Evolutionary conservation across 2,888 invertebrate genomes (phyloP), one percentile per base, ranked within the genome.

Genomic region (Coecobrya sp.): DNA sequence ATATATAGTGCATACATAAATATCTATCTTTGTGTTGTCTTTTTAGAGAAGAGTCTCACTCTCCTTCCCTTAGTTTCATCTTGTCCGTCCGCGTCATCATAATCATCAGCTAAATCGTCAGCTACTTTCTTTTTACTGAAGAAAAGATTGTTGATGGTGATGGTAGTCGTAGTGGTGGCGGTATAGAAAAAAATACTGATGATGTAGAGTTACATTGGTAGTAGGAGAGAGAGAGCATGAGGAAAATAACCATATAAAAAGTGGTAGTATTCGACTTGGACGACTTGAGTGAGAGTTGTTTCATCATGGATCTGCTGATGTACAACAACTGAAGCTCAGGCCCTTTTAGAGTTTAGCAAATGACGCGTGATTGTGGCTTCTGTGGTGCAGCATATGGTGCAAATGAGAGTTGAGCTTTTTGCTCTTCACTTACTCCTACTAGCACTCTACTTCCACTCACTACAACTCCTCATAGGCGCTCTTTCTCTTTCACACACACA

Each of bases 381-480:
- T 93, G 92, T 86, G 93, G 86, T 93, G 93, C 84, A 92, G 93
- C 94, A 94, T 93, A 93, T 94, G 94, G 94, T 94, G 93, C 93
- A 94, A 94, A 94, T 94, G 94, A 94, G 93, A 94, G 89, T 94
- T 93, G 84, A 91, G 89, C 86, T 86, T 93, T 92, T 93, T 91
- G 92, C 93, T 93, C 89, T 86, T 86, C 70, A 88, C 91, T 85
- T 68, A 30, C 55, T 81, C 7, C 81, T 49, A 27, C 79, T n/a
- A 30, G 30, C 81, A 49, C 73, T 76, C 36, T 59, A 79, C 76
- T 59, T 59, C 22, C 70, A 45, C 55, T 86, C 59, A 19, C 65
- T 30, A 11, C 70, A n/a, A 36, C 11, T 36, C 70, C 42, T 42
- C 11, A 36, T n/a, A 59, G 59, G 36, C 36, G 11, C n/a, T 13